Conservation (phyloP, 2,797 vertebrate genomes). For the Borostomias antarcticus region DNA sequence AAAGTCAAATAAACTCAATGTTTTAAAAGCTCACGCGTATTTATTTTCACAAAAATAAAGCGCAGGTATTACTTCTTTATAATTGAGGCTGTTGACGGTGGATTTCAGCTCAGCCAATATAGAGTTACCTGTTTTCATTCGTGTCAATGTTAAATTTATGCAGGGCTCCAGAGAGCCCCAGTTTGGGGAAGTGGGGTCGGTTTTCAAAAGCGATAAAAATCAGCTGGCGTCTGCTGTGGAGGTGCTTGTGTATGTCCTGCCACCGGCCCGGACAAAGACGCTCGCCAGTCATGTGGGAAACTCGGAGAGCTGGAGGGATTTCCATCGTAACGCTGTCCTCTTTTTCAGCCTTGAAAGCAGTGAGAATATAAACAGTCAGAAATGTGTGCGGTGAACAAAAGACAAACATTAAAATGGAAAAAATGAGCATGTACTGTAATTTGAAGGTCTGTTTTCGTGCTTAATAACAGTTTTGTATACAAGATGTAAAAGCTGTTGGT, state of each 20-base stretch:
- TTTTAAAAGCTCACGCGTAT: conserved; percentile 38
- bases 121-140: conserved; percentile 58
- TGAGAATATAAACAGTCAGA: conserved; percentile 20
- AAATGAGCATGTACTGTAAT: too few relatives aligned
- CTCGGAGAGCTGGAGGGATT: conserved; percentile 50
- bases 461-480: too few relatives aligned
- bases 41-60: conserved; percentile 41
- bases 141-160: conserved; percentile 60
- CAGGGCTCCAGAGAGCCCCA: conserved; percentile 39
- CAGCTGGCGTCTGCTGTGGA: conserved; percentile 77
- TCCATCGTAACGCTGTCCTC: conserved; percentile 41
- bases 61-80: conserved; percentile 33
- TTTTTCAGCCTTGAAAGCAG: conserved; percentile 37
- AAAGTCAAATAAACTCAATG: conserved; percentile 30
- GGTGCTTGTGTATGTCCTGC: conserved; percentile 76
- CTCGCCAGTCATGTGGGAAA: conserved; percentile 65
- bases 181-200: conserved; percentile 81
- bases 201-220: conserved; percentile 85
- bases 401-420: too few relatives aligned
- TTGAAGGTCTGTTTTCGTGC: too few relatives aligned
- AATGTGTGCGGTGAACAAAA: neutral
- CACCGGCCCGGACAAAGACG: conserved; percentile 62
- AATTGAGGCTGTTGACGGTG: conserved; percentile 32
- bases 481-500: neutral
- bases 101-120: conserved; percentile 35